Percentiles rank a stretch among this genome's conserved stretches.
Evolutionary conservation across 2,113 vertebrate species (phyloP).

Genomic region (Gymnorhina tibicen): DNA sequence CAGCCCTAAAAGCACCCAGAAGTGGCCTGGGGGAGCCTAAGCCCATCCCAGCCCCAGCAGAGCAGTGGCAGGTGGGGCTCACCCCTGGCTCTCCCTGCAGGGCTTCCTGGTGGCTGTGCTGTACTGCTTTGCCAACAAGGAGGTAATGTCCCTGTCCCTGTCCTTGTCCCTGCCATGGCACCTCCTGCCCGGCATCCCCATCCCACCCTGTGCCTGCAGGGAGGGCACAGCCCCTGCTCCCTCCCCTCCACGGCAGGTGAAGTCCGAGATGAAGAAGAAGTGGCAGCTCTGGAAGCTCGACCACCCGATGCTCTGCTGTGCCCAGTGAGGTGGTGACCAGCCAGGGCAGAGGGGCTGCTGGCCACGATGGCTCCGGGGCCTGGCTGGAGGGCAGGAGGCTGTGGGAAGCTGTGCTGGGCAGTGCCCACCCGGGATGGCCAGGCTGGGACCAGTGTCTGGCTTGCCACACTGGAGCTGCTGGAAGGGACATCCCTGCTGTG

Average conservation of each 20-base stretch:
- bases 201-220: accelerated
- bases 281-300: conserved; percentile 75
- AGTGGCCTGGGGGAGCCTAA: neutral
- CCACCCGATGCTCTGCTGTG: conserved; percentile 55
- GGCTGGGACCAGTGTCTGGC: neutral
- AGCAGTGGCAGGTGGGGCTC: neutral
- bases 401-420: neutral
- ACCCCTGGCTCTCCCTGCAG: conserved; percentile 14
- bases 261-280: conserved; percentile 78
- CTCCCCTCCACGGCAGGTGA: conserved; percentile 57
- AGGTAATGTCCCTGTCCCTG: conserved; percentile 58
- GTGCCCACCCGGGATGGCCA: accelerated
- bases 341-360: neutral
- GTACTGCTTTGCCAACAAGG: conserved; percentile 84
- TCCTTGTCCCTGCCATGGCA: neutral
- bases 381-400: neutral
- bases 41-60: neutral
- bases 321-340: conserved; percentile 41
- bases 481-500: neutral
- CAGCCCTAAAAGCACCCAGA: neutral
- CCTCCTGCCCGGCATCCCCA: neutral
- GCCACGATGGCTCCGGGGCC: accelerated
- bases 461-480: neutral
- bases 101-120: conserved; percentile 82
- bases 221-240: neutral